These are phyloP conservation scores for Vidua chalybeata DNA, from an alignment of 2,113 vertebrate species.

Conservation along the genomic window DNA sequence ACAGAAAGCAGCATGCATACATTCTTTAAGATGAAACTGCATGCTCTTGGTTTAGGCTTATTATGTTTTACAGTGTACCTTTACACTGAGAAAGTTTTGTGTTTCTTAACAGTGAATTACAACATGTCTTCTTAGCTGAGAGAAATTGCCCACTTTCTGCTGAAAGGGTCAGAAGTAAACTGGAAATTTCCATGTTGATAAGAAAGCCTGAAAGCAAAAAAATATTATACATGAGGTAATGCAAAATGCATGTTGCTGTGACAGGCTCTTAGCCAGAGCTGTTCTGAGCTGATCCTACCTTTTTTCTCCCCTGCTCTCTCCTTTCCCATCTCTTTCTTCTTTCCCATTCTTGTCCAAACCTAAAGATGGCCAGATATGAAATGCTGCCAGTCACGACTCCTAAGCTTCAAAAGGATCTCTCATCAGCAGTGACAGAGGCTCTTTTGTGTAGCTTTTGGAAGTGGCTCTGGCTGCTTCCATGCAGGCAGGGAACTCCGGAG, in stretches of 20 bases:
- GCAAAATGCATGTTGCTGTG: background rate
- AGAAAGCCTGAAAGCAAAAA: background rate
- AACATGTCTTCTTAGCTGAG: background rate
- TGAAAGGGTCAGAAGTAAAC: background rate
- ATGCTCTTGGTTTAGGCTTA: background rate
- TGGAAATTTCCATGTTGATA: background rate
- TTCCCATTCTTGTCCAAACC: constrained; percentile 57
- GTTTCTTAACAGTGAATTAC: background rate
- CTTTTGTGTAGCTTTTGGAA: constrained; percentile 58
- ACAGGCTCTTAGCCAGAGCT: background rate
- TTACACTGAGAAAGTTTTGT: background rate
- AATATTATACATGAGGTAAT: background rate
- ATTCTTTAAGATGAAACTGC: background rate
- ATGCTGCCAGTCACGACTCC: constrained; percentile 64
- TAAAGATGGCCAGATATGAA: constrained; percentile 71
- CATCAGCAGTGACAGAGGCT: constrained; percentile 63
- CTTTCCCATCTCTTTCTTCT: constrained; percentile 27
- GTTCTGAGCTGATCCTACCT: background rate
- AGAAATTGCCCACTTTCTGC: background rate
- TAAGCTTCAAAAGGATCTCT: constrained; percentile 72
- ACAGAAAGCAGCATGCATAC: background rate
- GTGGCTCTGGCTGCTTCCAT: constrained; percentile 42
- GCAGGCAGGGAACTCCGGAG: background rate
- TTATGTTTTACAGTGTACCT: background rate
- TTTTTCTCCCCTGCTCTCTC: background rate